A percentile compares a stretch with the other conserved stretches of the same genome.
These are phyloP conservation scores for Pasiphila rectangulata DNA, from an alignment of 2,888 invertebrate genomes.

Conservation along the genomic window DNA sequence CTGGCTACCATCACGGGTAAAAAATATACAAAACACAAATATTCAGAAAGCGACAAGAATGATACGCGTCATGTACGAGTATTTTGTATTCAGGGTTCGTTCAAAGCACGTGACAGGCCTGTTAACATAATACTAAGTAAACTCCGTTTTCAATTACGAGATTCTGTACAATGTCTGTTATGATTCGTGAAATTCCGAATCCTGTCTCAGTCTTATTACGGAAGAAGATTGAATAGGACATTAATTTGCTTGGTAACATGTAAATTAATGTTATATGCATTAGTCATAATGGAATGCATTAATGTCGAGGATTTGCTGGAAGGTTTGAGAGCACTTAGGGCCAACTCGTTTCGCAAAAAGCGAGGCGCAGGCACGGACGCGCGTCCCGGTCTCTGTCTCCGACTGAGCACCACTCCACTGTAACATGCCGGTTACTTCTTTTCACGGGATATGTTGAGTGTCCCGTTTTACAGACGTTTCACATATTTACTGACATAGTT, in stretches of 20 bases:
- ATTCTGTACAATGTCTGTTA: constrained; percentile 45
- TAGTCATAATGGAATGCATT: constrained; percentile 64
- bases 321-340: constrained; percentile 51
- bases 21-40: constrained; percentile 27
- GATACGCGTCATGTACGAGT: constrained; percentile 52
- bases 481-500: constrained; percentile 2
- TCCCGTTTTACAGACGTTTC: constrained; percentile 3
- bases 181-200: constrained; percentile 47
- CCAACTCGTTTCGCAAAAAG: constrained; percentile 50
- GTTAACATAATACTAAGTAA: constrained; percentile 63
- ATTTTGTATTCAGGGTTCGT: constrained; percentile 68
- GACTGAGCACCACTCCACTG: constrained; percentile 39
- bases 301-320: constrained; percentile 50
- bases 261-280: too few species aligned
- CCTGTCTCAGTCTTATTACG: constrained; percentile 39
- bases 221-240: constrained; percentile 46
- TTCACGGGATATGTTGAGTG: constrained; percentile 13
- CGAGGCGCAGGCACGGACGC: constrained; percentile 48
- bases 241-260: constrained; percentile 58
- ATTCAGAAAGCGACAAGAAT: constrained; percentile 43
- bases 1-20: constrained; percentile 6
- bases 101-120: constrained; percentile 60
- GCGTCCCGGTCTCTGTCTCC: constrained; percentile 38
- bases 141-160: constrained; percentile 68
- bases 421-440: constrained; percentile 39